Evolutionary conservation across 2,888 invertebrate species (phyloP), one percentile per base, ranked within the genome.

Genomic region (Ophion costatus): DNA sequence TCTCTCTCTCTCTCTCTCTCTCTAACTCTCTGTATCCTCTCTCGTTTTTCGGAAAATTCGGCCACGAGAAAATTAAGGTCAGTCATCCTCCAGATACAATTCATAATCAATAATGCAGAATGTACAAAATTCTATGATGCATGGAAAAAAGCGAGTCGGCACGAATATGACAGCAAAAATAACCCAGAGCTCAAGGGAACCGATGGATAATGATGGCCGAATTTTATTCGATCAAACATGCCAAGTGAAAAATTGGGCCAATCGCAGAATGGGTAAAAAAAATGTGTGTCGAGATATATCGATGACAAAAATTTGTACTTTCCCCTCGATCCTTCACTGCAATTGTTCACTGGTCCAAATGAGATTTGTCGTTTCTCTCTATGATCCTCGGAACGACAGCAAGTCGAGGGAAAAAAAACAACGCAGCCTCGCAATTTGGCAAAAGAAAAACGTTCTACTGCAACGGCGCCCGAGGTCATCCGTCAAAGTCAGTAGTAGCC

Each of bases 401-500:
- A 29, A 51, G n/a, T 45, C 14, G 33, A 74, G 45, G 63, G 24
- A 24, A 38, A 24, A 17, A 33, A 51, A 76, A 33, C 64, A 64
- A 29, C 10, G 11, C 42, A 71, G 11, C 63, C n/a, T 42, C 42
- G 64, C 42, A 66, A 73, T 80, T 80, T 33, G 24, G 17, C 56
- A 38, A 63, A 22, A 24, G 56, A 57, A 42, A 22, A 66, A 63
- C n/a, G n/a, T 22, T n/a, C 38, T 56, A 22, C 38, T 17, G 42
- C 38, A 42, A 73, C 38, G 57, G n/a, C 64, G 57, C 61, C 20
- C 57, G 14, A 74, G 56, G 14, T 20, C n/a, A 74, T 29, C 45
- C 20, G 24, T 67, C 42, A 80, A 74, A 67, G 73, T 80, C 66
- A 29, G 45, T 11, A 29, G 38, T 56, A 70, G 64, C 45, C 33